Evolutionary conservation across 2,797 vertebrate genomes (phyloP).

Genomic region (Gouania willdenowi): DNA sequence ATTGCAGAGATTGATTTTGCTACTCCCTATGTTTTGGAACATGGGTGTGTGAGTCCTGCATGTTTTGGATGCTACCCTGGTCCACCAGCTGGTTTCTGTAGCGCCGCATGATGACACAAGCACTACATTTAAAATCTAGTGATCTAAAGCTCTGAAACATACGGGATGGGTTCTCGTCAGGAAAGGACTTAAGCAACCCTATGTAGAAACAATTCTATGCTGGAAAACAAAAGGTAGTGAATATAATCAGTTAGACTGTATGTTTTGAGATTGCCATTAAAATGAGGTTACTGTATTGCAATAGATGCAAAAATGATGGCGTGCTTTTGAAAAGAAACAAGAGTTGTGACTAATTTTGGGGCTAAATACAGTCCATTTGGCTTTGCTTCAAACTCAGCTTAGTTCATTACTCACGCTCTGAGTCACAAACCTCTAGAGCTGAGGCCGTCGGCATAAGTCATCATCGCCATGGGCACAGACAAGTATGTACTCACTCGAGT

Average conservation of each 20-base stretch:
- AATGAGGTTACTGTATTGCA: too few species aligned
- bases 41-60: too few species aligned
- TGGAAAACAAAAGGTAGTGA: slow-evolving; percentile 20
- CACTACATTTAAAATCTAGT: too few species aligned
- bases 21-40: too few species aligned
- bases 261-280: slow-evolving; percentile 21
- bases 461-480: slow-evolving; percentile 15
- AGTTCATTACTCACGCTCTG: slow-evolving; percentile 58
- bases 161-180: too few species aligned
- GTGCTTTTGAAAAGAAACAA: slow-evolving; percentile 37
- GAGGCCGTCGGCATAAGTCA: slow-evolving; percentile 51
- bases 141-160: too few species aligned
- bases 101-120: too few species aligned
- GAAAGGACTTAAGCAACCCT: too few species aligned
- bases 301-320: slow-evolving; percentile 21
- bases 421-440: slow-evolving; percentile 62
- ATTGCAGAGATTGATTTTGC: too few species aligned
- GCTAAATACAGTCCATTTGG: slow-evolving; percentile 55
- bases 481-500: slow-evolving; percentile 9
- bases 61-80: too few species aligned
- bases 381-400: slow-evolving; percentile 37
- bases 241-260: slow-evolving; percentile 23
- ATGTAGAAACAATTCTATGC: too few species aligned
- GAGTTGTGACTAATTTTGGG: slow-evolving; percentile 55
- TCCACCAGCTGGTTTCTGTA: too few species aligned